Conservation (phyloP, 2,888 invertebrate species). For the Pachymerium ferrugineum region DNA sequence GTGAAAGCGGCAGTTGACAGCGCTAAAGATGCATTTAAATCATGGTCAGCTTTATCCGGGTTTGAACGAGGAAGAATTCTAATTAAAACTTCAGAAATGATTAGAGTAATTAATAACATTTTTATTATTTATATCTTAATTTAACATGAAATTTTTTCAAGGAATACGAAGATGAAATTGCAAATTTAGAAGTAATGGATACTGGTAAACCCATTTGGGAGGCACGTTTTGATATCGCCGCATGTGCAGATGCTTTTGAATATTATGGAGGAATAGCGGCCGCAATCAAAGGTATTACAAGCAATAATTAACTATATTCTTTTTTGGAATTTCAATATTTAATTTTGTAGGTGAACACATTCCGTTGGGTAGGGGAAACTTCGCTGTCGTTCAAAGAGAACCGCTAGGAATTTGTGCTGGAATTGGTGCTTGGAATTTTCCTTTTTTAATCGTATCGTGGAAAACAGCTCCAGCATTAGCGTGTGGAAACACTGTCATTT, state of each 20-base stretch:
- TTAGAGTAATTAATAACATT: conserved; percentile 43
- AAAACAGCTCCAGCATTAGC: conserved; percentile 44
- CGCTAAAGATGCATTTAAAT: conserved; percentile 46
- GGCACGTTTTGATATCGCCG: conserved; percentile 52
- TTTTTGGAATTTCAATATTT: conserved; percentile 8
- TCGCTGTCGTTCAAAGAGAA: conserved; percentile 52
- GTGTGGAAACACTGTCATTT: conserved; percentile 55
- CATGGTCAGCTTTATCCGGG: conserved; percentile 48
- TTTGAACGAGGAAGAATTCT: conserved; percentile 50
- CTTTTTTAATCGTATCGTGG: conserved; percentile 50
- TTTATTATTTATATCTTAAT: background rate
- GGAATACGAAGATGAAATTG: conserved; percentile 47
- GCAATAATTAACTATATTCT: background rate
- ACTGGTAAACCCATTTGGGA: conserved; percentile 57
- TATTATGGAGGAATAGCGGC: conserved; percentile 53
- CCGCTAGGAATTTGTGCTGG: conserved; percentile 55
- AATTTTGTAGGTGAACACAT: conserved; percentile 49
- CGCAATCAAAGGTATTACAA: conserved; percentile 38
- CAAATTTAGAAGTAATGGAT: conserved; percentile 49
- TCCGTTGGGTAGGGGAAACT: conserved; percentile 48
- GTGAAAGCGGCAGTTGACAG: conserved; percentile 47
- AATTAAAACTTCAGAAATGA: conserved; percentile 45
- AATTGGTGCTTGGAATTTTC: conserved; percentile 58
- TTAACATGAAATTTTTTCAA: conserved; percentile 38
- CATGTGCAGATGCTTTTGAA: conserved; percentile 54